Percentiles rank a stretch among this genome's conserved stretches.
These are phyloP conservation scores for Apotomis capreana DNA, from an alignment of 2,888 invertebrate genomes.

Conservation along the genomic window DNA sequence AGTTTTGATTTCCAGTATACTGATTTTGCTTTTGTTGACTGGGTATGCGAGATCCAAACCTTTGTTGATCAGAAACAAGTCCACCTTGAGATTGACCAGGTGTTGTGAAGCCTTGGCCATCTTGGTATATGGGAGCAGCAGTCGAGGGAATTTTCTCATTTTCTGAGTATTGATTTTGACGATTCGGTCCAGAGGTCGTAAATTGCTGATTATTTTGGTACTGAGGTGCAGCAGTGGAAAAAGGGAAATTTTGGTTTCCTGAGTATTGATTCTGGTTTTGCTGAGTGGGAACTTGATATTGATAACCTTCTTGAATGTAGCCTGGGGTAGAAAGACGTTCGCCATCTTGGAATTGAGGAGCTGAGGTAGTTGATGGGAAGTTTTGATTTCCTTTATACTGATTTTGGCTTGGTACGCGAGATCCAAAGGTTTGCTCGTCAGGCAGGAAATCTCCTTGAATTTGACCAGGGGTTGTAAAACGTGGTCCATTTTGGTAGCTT, in stretches of 20 bases:
- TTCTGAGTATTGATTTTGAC: slow-evolving; percentile 6
- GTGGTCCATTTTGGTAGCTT: slow-evolving; percentile 16
- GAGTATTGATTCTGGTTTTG: slow-evolving; percentile 8
- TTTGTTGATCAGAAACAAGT: slow-evolving; percentile 1
- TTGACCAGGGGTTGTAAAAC: slow-evolving; percentile 6
- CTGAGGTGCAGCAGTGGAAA: slow-evolving; percentile 23
- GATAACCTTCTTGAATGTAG: slow-evolving; percentile 1
- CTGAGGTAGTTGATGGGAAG: slow-evolving; percentile 1
- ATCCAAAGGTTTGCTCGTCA: not conserved
- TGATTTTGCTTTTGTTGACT: not conserved
- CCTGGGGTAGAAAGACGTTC: slow-evolving; percentile 15
- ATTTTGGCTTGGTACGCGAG: slow-evolving; percentile 6
- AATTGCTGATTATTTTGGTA: slow-evolving; percentile 7
- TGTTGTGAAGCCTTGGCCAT: slow-evolving; percentile 15
- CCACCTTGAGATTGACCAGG: slow-evolving; percentile 14
- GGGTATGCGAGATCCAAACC: slow-evolving; percentile 1
- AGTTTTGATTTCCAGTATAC: slow-evolving; percentile 6
- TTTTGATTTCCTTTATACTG: slow-evolving; percentile 12
- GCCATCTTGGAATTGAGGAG: slow-evolving; percentile 14
- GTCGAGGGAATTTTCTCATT: slow-evolving; percentile 21
- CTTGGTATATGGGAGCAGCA: slow-evolving; percentile 5
- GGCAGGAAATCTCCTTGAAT: not conserved
- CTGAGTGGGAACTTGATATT: not conserved
- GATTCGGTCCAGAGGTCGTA: not conserved
- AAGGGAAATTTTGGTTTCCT: slow-evolving; percentile 15